Percentiles rank a stretch among this genome's conserved stretches.
Conservation (phyloP, 2,797 vertebrate genomes). For the Pyrocephalus nanus region DNA sequence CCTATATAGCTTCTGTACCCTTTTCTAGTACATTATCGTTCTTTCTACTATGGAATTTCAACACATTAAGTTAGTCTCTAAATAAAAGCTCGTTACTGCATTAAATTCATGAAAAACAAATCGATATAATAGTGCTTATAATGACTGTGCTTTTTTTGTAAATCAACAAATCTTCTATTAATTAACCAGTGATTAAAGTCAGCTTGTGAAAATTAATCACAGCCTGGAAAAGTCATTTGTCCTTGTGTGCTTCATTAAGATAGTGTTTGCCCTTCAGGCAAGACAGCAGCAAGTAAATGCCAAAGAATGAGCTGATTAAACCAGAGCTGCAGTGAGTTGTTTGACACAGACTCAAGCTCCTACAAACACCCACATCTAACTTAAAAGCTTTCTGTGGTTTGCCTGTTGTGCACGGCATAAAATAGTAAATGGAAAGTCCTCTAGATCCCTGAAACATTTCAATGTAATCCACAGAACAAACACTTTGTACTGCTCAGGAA, state of each 20-base stretch:
- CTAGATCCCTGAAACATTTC: background rate
- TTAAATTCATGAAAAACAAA: slow-evolving; percentile 75
- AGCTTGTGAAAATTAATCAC: slow-evolving; percentile 86
- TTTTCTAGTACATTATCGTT: background rate
- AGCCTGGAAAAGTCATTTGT: slow-evolving; percentile 81
- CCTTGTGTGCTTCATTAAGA: slow-evolving; percentile 81
- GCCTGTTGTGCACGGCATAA: background rate
- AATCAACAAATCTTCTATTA: slow-evolving; percentile 87
- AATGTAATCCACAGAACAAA: background rate
- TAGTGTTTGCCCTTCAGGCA: slow-evolving; percentile 75
- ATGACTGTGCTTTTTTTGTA: slow-evolving; percentile 82
- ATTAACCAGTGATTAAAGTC: slow-evolving; percentile 91
- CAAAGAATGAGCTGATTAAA: slow-evolving; percentile 69
- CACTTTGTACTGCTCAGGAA: background rate
- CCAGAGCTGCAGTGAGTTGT: slow-evolving; percentile 18
- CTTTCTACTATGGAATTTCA: background rate
- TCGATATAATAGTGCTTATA: slow-evolving; percentile 81
- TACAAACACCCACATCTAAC: background rate
- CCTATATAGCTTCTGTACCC: background rate
- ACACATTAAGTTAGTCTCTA: slow-evolving; percentile 31
- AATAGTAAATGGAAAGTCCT: background rate
- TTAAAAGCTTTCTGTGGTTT: background rate
- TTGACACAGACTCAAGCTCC: slow-evolving; percentile 10
- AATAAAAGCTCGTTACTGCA: slow-evolving; percentile 73
- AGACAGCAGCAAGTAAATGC: slow-evolving; percentile 72